Evolutionary conservation across 2,888 invertebrate genomes (phyloP), one percentile per base, ranked within the genome.

Genomic region (Callyntrura guangdongensis): DNA sequence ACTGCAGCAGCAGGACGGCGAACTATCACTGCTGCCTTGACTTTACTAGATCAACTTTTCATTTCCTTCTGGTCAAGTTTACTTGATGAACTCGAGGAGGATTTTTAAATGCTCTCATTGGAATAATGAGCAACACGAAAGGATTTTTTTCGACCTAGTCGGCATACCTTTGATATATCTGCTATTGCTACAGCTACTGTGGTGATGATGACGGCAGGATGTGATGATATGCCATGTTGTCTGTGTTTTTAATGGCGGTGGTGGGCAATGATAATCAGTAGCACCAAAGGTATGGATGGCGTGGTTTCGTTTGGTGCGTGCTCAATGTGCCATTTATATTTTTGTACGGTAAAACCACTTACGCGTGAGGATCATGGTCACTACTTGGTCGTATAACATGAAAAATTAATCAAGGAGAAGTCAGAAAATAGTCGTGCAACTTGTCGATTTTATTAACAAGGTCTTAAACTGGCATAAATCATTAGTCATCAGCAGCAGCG

Each of bases 101-200:
- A 69, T 36, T 85, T 85, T 85, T 85, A 85, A 85, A 85, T 85
- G 85, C 64, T 67, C 83, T 83, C 83, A 59, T 64, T 64, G 49
- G 67, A 47, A 83, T 83, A 83, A 83, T 83, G 67, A 83, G 61
- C 49, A 53, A 22, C 53, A 69, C 69, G 69, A 69, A 56, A 49
- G 12, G 12, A 36, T 9, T 17, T 74, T 9, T 45, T 20, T 77
- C 53, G 81, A 59, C 61, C 81, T 81, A 61, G 81, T 81, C 67
- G 84, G 69, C 69, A 25, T 36, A 17, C 11, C 59, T 36, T 79
- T 79, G 56, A 17, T 36, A 36, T 36, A 36, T 6, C 36, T 36
- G 36, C 27, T 53, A 27, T 36, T 27, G 14, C 17, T 56, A 22
- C 59, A 5, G 14, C 36, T 56, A 8, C 77, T 77, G 45, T 22